Conservation (phyloP, 2,888 invertebrate genomes). For the Sthenelais limicola region DNA sequence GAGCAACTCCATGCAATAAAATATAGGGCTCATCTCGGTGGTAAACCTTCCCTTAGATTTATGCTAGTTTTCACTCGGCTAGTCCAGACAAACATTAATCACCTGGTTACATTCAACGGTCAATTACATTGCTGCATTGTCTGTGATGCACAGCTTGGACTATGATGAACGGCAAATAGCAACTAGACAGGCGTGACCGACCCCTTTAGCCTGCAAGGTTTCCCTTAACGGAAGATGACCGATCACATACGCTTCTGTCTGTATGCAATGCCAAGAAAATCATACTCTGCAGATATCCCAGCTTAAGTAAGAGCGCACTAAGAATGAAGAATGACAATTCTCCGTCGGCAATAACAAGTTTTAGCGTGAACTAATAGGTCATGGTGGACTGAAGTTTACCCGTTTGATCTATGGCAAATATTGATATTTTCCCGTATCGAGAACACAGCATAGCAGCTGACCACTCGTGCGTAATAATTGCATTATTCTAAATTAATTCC, state of each 20-base stretch:
- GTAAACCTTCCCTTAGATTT: too few species aligned
- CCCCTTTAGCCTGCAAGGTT: too few species aligned
- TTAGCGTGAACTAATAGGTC: slow-evolving; percentile 13
- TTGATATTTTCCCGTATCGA: not conserved
- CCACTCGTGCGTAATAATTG: slow-evolving; percentile 12
- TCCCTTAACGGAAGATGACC: not conserved
- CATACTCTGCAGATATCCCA: not conserved
- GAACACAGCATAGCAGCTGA: not conserved
- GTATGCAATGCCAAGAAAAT: not conserved
- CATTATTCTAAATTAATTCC: slow-evolving; percentile 32
- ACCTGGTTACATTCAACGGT: slow-evolving; percentile 21
- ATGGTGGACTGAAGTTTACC: not conserved
- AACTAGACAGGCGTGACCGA: slow-evolving; percentile 7
- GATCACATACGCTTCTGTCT: slow-evolving; percentile 26
- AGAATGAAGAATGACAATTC: not conserved
- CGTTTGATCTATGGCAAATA: slow-evolving; percentile 25
- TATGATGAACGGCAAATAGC: slow-evolving; percentile 22
- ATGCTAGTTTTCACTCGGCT: too few species aligned
- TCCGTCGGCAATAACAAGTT: slow-evolving; percentile 15
- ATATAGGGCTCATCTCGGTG: too few species aligned
- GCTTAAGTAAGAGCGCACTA: not conserved
- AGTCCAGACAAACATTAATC: slow-evolving; percentile 37
- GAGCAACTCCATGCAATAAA: too few species aligned
- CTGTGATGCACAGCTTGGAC: not conserved
- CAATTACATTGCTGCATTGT: slow-evolving; percentile 27